These are phyloP conservation scores for Crocodylus rhombifer DNA, from an alignment of 2,797 vertebrate species.

Conservation along the genomic window DNA sequence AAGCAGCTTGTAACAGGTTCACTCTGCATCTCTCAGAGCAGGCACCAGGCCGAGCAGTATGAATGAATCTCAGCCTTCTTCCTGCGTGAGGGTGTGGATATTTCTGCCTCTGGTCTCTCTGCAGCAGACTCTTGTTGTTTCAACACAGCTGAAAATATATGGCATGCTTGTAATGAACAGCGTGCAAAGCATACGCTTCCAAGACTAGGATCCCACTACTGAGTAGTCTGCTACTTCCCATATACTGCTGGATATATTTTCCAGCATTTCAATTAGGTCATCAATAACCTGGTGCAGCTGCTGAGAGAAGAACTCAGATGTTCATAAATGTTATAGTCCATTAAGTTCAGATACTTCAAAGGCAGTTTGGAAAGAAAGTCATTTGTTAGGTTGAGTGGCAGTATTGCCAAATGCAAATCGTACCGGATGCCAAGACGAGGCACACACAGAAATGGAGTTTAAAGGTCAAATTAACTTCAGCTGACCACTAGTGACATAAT, in stretches of 20 bases:
- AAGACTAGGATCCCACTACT: conserved; percentile 54
- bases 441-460: conserved; percentile 59
- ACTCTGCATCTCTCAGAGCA: not conserved
- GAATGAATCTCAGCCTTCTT: not conserved
- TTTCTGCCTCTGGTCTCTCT: conserved; percentile 3
- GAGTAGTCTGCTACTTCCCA: conserved; percentile 74
- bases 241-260: conserved; percentile 83
- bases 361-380: conserved; percentile 79
- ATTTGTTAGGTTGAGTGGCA: conserved; percentile 76
- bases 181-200: conserved; percentile 53
- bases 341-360: conserved; percentile 81
- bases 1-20: not conserved
- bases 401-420: conserved; percentile 68
- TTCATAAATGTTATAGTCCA: conserved; percentile 85
- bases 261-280: conserved; percentile 93
- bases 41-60: not conserved
- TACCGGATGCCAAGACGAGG: conserved; percentile 58
- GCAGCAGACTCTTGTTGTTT: conserved; percentile 45
- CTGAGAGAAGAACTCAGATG: conserved; percentile 88
- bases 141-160: conserved; percentile 36
- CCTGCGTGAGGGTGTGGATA: not conserved
- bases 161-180: conserved; percentile 60
- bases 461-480: conserved; percentile 75
- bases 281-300: conserved; percentile 94
- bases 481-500: conserved; percentile 53